Base-by-base conservation (phyloP, 2,888 invertebrate genomes). In the Caenorhabditis wallacei region DNA sequence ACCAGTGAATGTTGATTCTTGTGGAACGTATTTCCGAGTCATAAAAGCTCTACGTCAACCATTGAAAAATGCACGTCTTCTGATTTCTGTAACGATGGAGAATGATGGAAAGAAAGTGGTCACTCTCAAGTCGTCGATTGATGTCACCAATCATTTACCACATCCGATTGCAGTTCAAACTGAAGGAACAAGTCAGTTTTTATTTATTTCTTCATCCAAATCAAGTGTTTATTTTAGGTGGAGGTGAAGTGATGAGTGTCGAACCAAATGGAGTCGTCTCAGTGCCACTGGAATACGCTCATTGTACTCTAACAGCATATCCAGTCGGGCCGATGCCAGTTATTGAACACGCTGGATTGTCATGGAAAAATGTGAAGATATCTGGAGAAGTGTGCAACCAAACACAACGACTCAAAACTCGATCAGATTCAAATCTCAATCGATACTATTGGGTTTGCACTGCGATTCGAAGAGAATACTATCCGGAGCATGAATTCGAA, bases 61-160 rank as follows among this genome's bases (percentile, higher is more conserved):
- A n/a, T 53, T 84, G 20, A 80, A 83, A 4, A 94, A 94, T 88
- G 95, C 96, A 0, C 94, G 97, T 69, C 94, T 98, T 30, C 96
- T 98, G 57, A 95, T 98, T 91, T 96, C 96, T 87, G 96, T 99
- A 20, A 95, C 95, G 0, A 93, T 97, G 84, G 96, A 97, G 92
- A 97, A 97, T 0, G 96, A 96, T 1, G 98, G 98, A 0, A 95
- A 96, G 89, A 98, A 98, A 93, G 93, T 98, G 88, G 95, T 97
- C 69, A 96, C 96, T 10, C 95, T 98, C 18, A 94, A 97, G 82
- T 98, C 98, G 10, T 96, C 97, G 35, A 93, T 98, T 84, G 94
- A 95, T 88, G 93, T 97, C 10, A 78, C 79, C 30, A 88, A 88
- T 70, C 74, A 82, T 56, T 56, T 88, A 10, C 85, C 88, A 3